Evolutionary conservation across 2,113 vertebrate genomes (phyloP).

Genomic region (Capricornis sumatraensis): DNA sequence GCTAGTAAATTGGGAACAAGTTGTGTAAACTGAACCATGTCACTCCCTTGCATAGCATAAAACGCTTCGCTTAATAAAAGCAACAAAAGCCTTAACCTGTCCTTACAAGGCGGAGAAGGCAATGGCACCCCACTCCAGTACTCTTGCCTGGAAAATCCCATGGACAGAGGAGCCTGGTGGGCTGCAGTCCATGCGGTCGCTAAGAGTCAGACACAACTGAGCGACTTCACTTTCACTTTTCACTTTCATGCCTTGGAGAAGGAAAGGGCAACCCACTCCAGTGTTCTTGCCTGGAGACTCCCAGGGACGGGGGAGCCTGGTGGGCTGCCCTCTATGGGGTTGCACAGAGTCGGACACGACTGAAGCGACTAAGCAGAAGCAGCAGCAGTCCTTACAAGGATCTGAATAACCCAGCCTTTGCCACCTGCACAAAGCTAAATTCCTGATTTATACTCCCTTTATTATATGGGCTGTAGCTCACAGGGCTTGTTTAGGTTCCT

Average conservation of each 20-base stretch:
- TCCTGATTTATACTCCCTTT: neutral
- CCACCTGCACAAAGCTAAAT: neutral
- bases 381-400: neutral
- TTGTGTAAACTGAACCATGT: neutral
- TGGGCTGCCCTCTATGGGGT: no score
- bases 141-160: no score
- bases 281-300: no score
- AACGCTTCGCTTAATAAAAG: neutral
- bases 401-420: neutral
- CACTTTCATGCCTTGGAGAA: no score
- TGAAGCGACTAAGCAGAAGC: accelerated
- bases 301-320: no score
- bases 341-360: no score
- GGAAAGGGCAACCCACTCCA: no score
- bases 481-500: neutral
- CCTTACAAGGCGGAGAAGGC: neutral
- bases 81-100: neutral
- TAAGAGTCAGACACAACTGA: no score
- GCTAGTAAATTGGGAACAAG: neutral
- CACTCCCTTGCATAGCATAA: neutral
- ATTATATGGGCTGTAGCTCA: neutral
- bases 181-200: no score
- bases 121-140: no score
- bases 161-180: no score
- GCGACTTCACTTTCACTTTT: no score